A percentile compares a stretch with the other conserved stretches of the same genome.
These are phyloP conservation scores for Falco rusticolus DNA, from an alignment of 2,797 vertebrate genomes.

Conservation along the genomic window DNA sequence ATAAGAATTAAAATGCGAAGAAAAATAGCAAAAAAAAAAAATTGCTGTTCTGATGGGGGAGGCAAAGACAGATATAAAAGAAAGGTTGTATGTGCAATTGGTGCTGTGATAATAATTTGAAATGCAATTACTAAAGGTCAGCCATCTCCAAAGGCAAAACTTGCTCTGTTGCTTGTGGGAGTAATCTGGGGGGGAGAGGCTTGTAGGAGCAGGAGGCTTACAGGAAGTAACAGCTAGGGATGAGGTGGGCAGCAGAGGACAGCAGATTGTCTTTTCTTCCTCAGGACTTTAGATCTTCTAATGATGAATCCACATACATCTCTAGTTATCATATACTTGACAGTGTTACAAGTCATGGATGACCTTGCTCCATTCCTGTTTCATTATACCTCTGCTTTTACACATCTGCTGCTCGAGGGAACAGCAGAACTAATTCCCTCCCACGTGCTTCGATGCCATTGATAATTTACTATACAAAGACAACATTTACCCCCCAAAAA, in stretches of 20 bases:
- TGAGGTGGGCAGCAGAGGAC: not conserved
- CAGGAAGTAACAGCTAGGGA: not conserved
- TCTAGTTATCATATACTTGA: not conserved
- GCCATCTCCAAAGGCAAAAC: not conserved
- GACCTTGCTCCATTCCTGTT: not conserved
- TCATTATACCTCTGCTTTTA: not conserved
- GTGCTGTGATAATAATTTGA: constrained; percentile 9
- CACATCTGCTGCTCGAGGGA: not conserved
- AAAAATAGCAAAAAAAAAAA: not conserved
- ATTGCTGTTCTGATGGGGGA: not conserved
- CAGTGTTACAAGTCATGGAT: not conserved
- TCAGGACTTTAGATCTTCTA: not conserved
- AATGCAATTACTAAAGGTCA: constrained; percentile 21
- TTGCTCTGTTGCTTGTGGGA: not conserved
- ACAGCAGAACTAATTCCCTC: not conserved
- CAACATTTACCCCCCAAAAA: rapidly evolving
- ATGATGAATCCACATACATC: not conserved
- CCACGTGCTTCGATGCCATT: not conserved
- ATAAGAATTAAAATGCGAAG: not conserved
- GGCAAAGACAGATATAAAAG: not conserved
- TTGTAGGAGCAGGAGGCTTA: not conserved
- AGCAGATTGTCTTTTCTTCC: not conserved
- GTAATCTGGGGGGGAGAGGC: not conserved
- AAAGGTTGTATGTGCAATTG: not conserved
- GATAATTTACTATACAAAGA: not conserved